Evolutionary conservation across 2,113 vertebrate genomes (phyloP), one percentile per base, ranked within the genome.

Genomic region (Zosterops hypoxanthus): DNA sequence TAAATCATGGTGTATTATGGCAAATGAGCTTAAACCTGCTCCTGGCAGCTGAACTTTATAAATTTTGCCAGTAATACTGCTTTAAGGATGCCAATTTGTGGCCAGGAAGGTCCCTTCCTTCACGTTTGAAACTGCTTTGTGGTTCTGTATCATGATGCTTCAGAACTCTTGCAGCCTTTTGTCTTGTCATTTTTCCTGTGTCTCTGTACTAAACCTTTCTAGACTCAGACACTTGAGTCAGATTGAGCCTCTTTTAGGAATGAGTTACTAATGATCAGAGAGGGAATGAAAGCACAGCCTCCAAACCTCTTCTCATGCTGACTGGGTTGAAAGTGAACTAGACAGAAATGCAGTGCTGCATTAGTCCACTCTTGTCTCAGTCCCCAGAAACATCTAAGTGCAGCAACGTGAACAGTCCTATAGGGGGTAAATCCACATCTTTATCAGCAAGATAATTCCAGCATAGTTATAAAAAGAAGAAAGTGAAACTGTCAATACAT

Each of bases 41-140:
- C 5, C 52, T 81, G n/a, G 28, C 34, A 31, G 28, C 50, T 0
- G 0, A 26, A 28, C 36, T 36, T 65, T 21, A 9, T 42, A 14
- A 12, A 16, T 69, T 56, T 39, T 77, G n/a, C 41, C 33, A 13
- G 14, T 65, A 75, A 36, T 36, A 29, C 39, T 76, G 57, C 49
- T 76, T 50, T 76, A 47, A 60, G 49, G 33, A 44, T 64, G 59
- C 49, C 21, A 69, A 0, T 46, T 63, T 1, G 1, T 75, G 42
- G 18, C 65, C 28, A 44, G 65, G 41, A 84, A 69, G 9, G 55
- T 89, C 15, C 14, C 15, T 72, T 87, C 41, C 60, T 52, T 73
- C n/a, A 55, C 4, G 2, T 83, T 88, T 80, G 31, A 80, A 94
- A 61, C 25, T 14, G 17, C 8, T 34, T 23, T 50, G 33, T 77